Evolutionary conservation across 2,888 invertebrate species (phyloP), one percentile per base, ranked within the genome.

Genomic region (Embidobia sp.): DNA sequence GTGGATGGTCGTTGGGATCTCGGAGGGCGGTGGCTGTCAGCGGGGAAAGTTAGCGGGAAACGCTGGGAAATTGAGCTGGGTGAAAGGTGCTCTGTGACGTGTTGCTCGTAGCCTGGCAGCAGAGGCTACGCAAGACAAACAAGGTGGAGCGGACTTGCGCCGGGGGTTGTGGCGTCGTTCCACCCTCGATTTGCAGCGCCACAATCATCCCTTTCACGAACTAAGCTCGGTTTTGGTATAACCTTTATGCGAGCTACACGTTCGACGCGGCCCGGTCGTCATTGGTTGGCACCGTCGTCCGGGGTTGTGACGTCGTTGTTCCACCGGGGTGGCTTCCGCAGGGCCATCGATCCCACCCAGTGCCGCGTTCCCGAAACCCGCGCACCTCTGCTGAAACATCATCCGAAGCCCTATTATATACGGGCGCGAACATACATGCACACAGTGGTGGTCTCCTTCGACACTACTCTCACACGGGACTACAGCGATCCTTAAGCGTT

Each of bases 181-280:
- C 81, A 82, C 80, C 70, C 73, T 72, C 80, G 75, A 22, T 48
- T 66, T 44, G 35, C 81, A 85, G 87, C 87, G 87, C 87, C 85
- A 80, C 82, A 79, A 79, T 85, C 72, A 86, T 76, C 79, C 83
- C 81, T 81, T 70, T 73, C 67, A 63, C 61, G 81, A 81, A 83
- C 82, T 80, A 81, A 66, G 80, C 67, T 29, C 72, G 80, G 78
- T 77, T 73, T 78, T 77, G 74, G 78, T 75, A 73, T 79, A 81
- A 82, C 83, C 82, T 82, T 84, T 79, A 81, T 81, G 79, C 79
- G 80, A 64, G 69, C 40, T 72, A 66, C 69, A 73, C 64, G 78
- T 73, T 78, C 57, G 70, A 51, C 77, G 76, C 73, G 78, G 70
- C 70, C 29, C 61, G 49, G 46, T 40, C 61, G 59, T 33, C 31